Evolutionary conservation across 2,797 vertebrate genomes (phyloP).

Genomic region (Macropus fuliginosus): DNA sequence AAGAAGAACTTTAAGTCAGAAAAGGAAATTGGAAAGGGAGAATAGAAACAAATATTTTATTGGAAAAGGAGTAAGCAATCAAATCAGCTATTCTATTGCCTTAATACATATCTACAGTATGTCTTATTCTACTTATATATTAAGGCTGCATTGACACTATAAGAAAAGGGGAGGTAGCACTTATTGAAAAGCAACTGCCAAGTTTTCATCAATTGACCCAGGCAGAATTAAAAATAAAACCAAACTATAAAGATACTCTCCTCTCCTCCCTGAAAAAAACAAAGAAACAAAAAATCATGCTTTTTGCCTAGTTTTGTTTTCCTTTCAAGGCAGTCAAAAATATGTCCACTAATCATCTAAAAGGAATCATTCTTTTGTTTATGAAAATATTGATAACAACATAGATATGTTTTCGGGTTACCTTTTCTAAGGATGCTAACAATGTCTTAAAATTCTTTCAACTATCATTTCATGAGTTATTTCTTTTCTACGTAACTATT

Average conservation of each 20-base stretch:
- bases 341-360: neutral
- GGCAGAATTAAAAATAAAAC: neutral
- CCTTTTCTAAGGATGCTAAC: neutral
- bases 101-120: neutral
- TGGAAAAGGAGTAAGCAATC: neutral
- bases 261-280: neutral
- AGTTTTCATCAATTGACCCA: neutral
- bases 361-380: neutral
- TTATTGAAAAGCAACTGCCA: neutral
- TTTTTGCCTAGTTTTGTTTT: neutral
- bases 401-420: neutral
- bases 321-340: neutral
- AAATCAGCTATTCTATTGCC: slow-evolving; percentile 16
- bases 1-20: neutral
- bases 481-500: neutral
- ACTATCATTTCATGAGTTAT: neutral
- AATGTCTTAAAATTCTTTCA: neutral
- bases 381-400: neutral
- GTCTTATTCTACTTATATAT: neutral
- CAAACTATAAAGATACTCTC: neutral
- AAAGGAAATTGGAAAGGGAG: neutral
- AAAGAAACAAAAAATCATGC: neutral
- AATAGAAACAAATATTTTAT: slow-evolving; percentile 18
- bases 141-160: neutral
- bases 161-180: neutral